Evolutionary conservation across 92 coral and sea anemone genomes (phyloP), one percentile per base, ranked within the genome.

Genomic region (Porites lobata): DNA sequence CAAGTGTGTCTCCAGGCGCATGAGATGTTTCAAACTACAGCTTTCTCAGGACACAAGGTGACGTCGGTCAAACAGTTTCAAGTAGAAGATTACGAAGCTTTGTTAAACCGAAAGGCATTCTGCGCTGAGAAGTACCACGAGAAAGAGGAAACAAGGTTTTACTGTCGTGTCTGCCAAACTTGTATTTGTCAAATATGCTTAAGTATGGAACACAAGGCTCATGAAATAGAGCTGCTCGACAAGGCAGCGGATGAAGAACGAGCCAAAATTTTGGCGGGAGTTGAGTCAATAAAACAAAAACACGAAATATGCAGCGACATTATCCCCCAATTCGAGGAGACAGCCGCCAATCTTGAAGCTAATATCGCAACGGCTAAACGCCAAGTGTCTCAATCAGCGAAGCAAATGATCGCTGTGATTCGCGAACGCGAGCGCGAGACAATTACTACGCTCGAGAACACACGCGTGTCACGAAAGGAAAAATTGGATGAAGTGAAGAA

Each of bases 1-100:
- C 43, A 18, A 0, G 76, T 1, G 15, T 89, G 92, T 59, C 6
- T 76, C 8, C 69, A 14, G 21, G 83, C 92, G 5, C 89, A 89
- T 29, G 76, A 84, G 19, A 43, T 70, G 13, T 43, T 89, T 52
- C 10, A 9, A 56, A 56, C 61, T 2, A 47, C 20, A 38, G 10
- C 38, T 50, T 78, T 78, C 58, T 43, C 64, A 4, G 83, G 72
- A 18, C 83, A 78, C 83, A 78, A 20, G 8, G 83, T 64, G 47
- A 78, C 65, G 47, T 47, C 83, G 9, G 83, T 78, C 3, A 78
- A 63, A 43, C 58, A 78, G 43, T 63, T 78, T 6, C 56, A 38
- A 78, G 57, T 47, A 6, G 61, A 65, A 79, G 83, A 79, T 65
- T 65, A 65, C 83, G 59, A 63, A 19, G 83, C 83, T 6, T 19